Base-by-base conservation (phyloP, 2,797 vertebrate genomes). In the Poecilia gillii region DNA sequence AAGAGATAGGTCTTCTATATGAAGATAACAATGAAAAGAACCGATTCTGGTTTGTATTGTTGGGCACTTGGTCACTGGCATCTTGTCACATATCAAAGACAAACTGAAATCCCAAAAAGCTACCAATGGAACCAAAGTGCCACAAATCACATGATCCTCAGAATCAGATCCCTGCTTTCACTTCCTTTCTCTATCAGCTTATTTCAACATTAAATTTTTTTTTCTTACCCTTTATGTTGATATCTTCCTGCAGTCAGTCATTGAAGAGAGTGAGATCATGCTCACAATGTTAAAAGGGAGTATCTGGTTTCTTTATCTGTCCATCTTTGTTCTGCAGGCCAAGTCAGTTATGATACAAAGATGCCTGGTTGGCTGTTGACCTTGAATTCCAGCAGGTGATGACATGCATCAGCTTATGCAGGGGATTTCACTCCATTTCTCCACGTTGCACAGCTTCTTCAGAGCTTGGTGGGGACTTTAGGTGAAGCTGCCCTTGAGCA, bases 241-340 rank as follows among this genome's bases (percentile, higher is more conserved):
- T 43, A 75, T 81, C 78, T 82, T 53, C 64, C 83, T 70, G 68
- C 70, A 84, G n/a, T 20, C 6, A 43, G 9, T 79, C 84, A 71
- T 80, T 28, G 25, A 70, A 77, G 85, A 85, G 68, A 7, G 1
- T 36, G 28, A 59, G 49, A 83, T 84, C 80, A 84, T 68, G 79
- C 75, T 23, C 84, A 71, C 82, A 91, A 88, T 93, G 93, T 91
- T 84, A 82, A 91, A 93, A 87, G 85, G 49, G 36, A 68, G 53
- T 70, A 77, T 87, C 85, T 70, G 62, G 70, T 93, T 86, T 89
- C 77, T 83, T 77, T 68, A 59, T 86, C 62, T 23, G 2, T 76
- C 51, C 71, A 77, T 78, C 66, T 88, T 75, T 0, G 18, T 78
- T 80, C 72, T 72, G n/a, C 73, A 84, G 70, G 74, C 51, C 70